phyloP scores from a whole-genome alignment of 2,797 vertebrate species.

The Alcedo atthis region DNA sequence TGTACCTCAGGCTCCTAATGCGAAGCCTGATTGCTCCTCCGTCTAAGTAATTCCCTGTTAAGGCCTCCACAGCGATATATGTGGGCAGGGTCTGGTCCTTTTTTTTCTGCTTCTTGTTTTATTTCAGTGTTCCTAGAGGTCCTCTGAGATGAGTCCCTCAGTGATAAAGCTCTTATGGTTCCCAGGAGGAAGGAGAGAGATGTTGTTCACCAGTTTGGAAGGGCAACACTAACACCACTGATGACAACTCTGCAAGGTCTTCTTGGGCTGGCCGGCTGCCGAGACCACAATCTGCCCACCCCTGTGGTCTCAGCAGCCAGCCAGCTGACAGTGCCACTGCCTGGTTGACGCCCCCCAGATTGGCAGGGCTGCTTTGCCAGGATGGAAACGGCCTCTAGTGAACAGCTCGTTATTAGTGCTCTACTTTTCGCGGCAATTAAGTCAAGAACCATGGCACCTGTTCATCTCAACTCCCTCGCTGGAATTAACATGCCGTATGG shows the following conservation, averaged over 20 bases:
- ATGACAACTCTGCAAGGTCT: neutral
- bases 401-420: slow-evolving; percentile 55
- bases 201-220: neutral
- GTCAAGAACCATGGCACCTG: slow-evolving; percentile 37
- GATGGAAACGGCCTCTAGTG: neutral
- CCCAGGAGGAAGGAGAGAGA: neutral
- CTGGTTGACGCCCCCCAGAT: neutral
- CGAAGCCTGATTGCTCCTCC: neutral
- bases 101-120: neutral
- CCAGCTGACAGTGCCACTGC: neutral
- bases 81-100: neutral
- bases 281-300: neutral
- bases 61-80: fast-evolving
- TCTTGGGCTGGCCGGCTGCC: neutral
- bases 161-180: neutral
- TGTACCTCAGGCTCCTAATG: neutral
- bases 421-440: slow-evolving; percentile 42
- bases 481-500: slow-evolving; percentile 27
- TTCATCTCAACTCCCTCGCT: neutral
- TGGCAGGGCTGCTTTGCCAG: slow-evolving; percentile 36
- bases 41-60: neutral
- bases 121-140: fast-evolving
- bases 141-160: neutral
- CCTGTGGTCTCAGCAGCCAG: neutral
- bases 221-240: neutral